Percentiles rank a stretch among this genome's conserved stretches.
These are phyloP conservation scores for Heliopora coerulea DNA, from an alignment of 92 coral and sea anemone species.

Conservation along the genomic window DNA sequence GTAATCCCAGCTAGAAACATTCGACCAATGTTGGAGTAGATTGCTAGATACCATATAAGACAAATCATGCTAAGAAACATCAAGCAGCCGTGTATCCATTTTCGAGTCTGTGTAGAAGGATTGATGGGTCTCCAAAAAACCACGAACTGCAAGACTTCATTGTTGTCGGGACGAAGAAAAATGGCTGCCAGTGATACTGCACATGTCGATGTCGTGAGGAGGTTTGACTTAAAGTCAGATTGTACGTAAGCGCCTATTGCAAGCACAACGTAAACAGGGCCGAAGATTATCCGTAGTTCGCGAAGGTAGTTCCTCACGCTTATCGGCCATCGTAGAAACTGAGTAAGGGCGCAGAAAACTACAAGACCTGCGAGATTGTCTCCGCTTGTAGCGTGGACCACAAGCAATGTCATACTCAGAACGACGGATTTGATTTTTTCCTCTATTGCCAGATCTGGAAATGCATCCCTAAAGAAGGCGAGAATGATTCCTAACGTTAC, in stretches of 20 bases:
- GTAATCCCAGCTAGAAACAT: not conserved
- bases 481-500: not conserved
- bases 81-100: constrained; percentile 9
- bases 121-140: not conserved
- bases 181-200: constrained; percentile 12
- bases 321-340: constrained; percentile 42
- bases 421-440: constrained; percentile 18
- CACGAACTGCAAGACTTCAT: constrained; percentile 6
- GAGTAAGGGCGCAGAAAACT: constrained; percentile 26
- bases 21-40: not conserved
- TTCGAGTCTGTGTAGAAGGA: constrained; percentile 16
- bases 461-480: not conserved
- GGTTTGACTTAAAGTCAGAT: not conserved
- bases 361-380: not conserved
- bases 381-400: not conserved
- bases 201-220: constrained; percentile 11
- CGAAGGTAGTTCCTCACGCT: constrained; percentile 14
- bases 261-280: constrained; percentile 23
- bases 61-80: constrained; percentile 24
- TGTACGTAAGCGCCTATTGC: constrained; percentile 3
- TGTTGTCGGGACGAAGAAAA: constrained; percentile 42
- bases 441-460: not conserved
- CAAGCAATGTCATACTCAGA: not conserved
- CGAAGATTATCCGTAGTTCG: constrained; percentile 34
- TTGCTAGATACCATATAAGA: not conserved